A percentile compares a stretch with the other conserved stretches of the same genome.
phyloP scores from a whole-genome alignment of 1,140 invertebrate species.

The Potamilus streckersoni region DNA sequence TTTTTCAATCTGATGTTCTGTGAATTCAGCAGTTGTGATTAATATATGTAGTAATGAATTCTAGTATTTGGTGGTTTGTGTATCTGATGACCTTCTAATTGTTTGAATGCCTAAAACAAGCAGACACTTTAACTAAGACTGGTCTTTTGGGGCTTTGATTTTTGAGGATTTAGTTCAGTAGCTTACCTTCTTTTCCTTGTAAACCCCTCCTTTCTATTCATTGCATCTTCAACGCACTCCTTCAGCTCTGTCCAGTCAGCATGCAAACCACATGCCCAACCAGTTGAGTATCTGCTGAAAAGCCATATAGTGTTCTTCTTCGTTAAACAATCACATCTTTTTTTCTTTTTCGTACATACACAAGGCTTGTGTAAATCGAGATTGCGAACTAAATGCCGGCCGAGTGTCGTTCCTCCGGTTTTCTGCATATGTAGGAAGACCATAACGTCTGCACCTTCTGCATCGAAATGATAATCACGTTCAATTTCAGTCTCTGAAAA shows the following conservation, averaged over 20 bases:
- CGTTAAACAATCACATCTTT: slow-evolving; percentile 61
- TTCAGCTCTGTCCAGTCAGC: slow-evolving; percentile 98
- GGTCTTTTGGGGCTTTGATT: no score
- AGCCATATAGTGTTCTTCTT: slow-evolving; percentile 78
- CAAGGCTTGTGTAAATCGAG: slow-evolving; percentile 78
- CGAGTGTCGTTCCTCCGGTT: slow-evolving; percentile 91
- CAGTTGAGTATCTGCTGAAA: slow-evolving; percentile 97
- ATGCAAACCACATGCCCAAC: slow-evolving; percentile 98
- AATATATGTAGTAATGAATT: no score
- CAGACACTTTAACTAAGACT: no score
- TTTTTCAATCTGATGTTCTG: no score
- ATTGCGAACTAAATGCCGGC: slow-evolving; percentile 93
- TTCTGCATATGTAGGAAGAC: slow-evolving; percentile 99
- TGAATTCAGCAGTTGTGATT: no score
- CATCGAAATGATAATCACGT: slow-evolving; percentile 36
- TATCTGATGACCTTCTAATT: no score
- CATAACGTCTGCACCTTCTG: slow-evolving; percentile 82
- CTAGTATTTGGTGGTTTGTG: no score
- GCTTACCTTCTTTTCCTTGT: slow-evolving; percentile 53
- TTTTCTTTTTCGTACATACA: slow-evolving; percentile 46
- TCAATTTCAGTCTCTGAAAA: slow-evolving; percentile 24
- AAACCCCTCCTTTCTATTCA: slow-evolving; percentile 65
- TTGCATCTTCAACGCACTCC: slow-evolving; percentile 73
- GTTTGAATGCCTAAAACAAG: no score
- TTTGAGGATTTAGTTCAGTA: no score